Percentiles rank a stretch among this genome's conserved stretches.
phyloP scores from a whole-genome alignment of 1,140 invertebrate genomes.

The Anastrepha obliqua region DNA sequence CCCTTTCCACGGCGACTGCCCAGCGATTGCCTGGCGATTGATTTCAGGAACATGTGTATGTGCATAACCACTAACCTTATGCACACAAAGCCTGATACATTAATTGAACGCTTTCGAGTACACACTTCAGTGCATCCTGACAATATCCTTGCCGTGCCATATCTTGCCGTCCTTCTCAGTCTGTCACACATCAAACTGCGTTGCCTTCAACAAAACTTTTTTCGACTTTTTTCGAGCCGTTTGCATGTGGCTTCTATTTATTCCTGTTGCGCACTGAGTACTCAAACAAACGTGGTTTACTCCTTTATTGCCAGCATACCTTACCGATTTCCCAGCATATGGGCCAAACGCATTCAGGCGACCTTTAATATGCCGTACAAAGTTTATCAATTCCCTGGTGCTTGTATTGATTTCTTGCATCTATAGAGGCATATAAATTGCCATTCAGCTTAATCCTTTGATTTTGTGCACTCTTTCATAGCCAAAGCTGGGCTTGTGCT shows the following conservation, averaged over 20 bases:
- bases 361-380: neutral
- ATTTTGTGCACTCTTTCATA: neutral
- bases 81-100: neutral
- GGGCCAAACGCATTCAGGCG: neutral
- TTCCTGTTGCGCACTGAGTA: neutral
- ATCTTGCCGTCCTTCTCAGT: too few relatives aligned
- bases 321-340: neutral
- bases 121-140: slow-evolving; percentile 59
- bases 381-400: neutral
- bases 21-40: slow-evolving; percentile 45
- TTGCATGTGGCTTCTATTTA: neutral
- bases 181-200: neutral
- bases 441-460: slow-evolving; percentile 18
- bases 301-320: neutral
- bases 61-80: too few relatives aligned
- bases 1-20: neutral
- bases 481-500: neutral
- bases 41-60: neutral
- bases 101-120: slow-evolving; percentile 48
- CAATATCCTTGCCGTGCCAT: slow-evolving; percentile 1
- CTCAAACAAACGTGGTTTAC: neutral
- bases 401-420: neutral
- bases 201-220: neutral
- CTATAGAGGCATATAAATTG: neutral
- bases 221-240: neutral